Evolutionary conservation across 2,797 vertebrate species (phyloP).

Genomic region (Trachurus trachurus): DNA sequence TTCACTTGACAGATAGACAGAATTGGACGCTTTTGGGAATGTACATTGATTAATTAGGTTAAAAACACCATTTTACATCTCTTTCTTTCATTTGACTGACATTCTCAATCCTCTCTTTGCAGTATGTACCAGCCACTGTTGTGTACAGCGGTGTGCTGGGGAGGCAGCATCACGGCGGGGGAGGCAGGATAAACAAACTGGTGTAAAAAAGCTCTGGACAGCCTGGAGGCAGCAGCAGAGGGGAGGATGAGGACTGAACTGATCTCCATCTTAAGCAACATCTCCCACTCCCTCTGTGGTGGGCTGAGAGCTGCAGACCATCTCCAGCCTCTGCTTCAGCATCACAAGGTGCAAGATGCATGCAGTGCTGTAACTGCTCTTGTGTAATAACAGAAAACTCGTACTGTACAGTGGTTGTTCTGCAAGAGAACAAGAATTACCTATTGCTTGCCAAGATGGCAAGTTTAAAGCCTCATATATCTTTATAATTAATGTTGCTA

Average conservation of each 20-base stretch:
- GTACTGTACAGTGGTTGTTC: neutral
- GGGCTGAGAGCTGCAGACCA: conserved; percentile 60
- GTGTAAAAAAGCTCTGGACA: conserved; percentile 58
- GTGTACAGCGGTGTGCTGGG: conserved; percentile 30
- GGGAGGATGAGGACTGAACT: conserved; percentile 60
- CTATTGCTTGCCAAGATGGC: neutral
- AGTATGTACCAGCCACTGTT: conserved; percentile 19
- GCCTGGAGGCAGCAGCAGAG: conserved; percentile 73
- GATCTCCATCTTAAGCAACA: conserved; percentile 62
- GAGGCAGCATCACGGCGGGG: conserved; percentile 64
- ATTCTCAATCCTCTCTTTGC: conserved; percentile 23
- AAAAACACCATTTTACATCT: neutral
- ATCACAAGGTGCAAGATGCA: conserved; percentile 18
- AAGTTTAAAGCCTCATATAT: neutral
- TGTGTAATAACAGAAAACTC: conserved; percentile 38
- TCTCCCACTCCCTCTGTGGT: conserved; percentile 73
- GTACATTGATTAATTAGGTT: conserved; percentile 19
- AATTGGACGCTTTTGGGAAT: neutral
- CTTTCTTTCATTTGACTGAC: conserved; percentile 42
- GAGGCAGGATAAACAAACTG: conserved; percentile 73
- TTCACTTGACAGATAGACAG: neutral
- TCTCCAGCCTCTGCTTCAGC: conserved; percentile 59
- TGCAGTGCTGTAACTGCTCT: conserved; percentile 19
- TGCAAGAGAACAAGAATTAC: too few species aligned
- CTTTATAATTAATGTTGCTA: neutral